Percentiles rank a stretch among this genome's conserved stretches.
phyloP scores from a whole-genome alignment of 2,797 vertebrate species.

The Eulemur coronatus region DNA sequence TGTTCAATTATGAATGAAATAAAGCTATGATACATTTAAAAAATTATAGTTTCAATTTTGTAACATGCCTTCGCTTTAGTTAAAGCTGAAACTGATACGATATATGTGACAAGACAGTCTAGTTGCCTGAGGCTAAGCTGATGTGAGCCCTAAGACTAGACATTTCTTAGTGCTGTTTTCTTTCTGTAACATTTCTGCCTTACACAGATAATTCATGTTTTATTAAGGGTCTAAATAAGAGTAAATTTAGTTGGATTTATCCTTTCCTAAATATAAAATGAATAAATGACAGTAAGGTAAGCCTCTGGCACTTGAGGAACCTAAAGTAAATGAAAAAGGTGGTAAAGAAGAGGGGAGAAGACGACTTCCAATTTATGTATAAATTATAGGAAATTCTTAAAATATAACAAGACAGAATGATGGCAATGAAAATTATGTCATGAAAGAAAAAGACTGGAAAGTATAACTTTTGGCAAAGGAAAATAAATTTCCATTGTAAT shows the following conservation, averaged over 20 bases:
- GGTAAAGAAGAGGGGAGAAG: background rate
- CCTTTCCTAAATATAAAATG: constrained; percentile 47
- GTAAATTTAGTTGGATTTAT: constrained; percentile 49
- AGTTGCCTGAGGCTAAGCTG: constrained; percentile 53
- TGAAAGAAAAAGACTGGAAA: background rate
- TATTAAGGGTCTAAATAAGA: constrained; percentile 69
- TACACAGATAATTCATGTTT: constrained; percentile 55
- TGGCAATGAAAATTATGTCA: background rate
- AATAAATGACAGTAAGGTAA: constrained; percentile 43
- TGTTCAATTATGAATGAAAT: constrained; percentile 31
- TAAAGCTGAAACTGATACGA: constrained; percentile 49
- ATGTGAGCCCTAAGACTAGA: constrained; percentile 48
- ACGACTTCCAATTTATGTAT: constrained; percentile 16
- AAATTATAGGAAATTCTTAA: background rate
- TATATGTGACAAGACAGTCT: constrained; percentile 21
- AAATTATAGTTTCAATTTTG: constrained; percentile 5
- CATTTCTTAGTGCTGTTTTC: constrained; percentile 64
- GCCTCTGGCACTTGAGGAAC: constrained; percentile 44
- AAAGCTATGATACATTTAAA: constrained; percentile 16
- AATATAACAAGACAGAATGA: background rate
- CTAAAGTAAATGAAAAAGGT: background rate
- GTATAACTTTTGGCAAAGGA: background rate
- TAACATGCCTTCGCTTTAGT: constrained; percentile 17
- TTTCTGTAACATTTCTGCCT: constrained; percentile 50
- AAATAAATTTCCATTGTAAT: background rate